Evolutionary conservation across 2,888 invertebrate species (phyloP).

Genomic region (Bruchidius siliquastri): DNA sequence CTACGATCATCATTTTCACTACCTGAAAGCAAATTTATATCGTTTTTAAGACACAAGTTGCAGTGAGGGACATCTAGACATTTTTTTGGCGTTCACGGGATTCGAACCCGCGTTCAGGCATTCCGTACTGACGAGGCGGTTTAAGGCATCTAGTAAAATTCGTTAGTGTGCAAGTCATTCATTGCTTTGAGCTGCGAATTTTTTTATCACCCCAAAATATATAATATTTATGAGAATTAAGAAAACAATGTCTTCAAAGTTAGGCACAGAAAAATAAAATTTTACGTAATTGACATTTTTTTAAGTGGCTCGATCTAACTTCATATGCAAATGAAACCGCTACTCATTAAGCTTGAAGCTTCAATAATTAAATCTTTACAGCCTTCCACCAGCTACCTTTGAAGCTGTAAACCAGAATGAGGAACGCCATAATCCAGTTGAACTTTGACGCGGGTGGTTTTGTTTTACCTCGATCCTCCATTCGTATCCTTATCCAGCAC

Average conservation of each 20-base stretch:
- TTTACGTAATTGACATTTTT: background rate
- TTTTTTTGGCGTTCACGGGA: too few species aligned
- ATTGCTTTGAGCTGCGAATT: too few species aligned
- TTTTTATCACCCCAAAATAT: too few species aligned
- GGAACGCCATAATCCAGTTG: background rate
- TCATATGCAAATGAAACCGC: background rate
- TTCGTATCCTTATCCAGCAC: background rate
- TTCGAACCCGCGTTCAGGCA: too few species aligned
- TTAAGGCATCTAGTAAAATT: too few species aligned
- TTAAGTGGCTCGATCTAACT: background rate
- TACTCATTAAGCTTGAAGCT: background rate
- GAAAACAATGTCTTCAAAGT: background rate
- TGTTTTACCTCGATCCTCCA: background rate
- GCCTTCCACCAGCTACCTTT: background rate
- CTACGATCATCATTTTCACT: slow-evolving; percentile 96
- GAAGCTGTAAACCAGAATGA: background rate
- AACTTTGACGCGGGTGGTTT: background rate
- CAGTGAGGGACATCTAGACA: too few species aligned
- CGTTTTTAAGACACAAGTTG: too few species aligned
- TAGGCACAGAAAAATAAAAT: background rate
- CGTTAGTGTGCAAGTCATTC: too few species aligned
- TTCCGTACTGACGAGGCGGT: too few species aligned
- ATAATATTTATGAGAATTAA: too few species aligned
- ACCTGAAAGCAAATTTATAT: slow-evolving; percentile 59
- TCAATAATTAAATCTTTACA: background rate